Base-by-base conservation (phyloP, 2,888 invertebrate genomes). In the Helleia helle region DNA sequence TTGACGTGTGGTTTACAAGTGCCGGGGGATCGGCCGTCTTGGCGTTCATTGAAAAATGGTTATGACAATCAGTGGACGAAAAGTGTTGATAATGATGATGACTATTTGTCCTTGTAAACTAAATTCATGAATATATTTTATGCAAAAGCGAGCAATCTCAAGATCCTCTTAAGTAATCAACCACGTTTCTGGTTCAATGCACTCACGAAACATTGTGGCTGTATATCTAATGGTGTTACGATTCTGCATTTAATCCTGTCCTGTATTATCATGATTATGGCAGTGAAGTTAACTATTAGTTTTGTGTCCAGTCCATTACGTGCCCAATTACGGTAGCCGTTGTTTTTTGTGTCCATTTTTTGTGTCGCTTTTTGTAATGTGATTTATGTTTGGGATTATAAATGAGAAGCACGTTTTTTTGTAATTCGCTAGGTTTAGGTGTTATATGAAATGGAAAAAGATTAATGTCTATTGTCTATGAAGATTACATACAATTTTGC, bases 111-210 rank as follows among this genome's bases (percentile, higher is more conserved):
- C n/a, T n/a, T n/a, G n/a, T n/a, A n/a, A n/a, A n/a, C n/a, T n/a
- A n/a, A n/a, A n/a, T n/a, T n/a, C n/a, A n/a, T n/a, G n/a, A n/a
- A n/a, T n/a, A n/a, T n/a, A n/a, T n/a, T n/a, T 39, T 39, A 46
- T 17, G 46, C 49, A 43, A 48, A 49, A 50, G 55, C 56, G 58
- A 59, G 65, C 56, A 63, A 66, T 72, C 76, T 74, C 75, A 76
- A 71, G 62, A n/a, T n/a, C n/a, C 62, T 72, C 71, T 65, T 72
- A 75, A 76, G 74, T 75, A 77, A 76, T 74, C 69, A 67, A 61
- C 71, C 79, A 80, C 81, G 80, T 73, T 73, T 75, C 71, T 76
- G 70, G 83, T 83, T 81, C 81, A 80, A 72, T 75, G 81, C 77
- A 77, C 83, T 75, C 77, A 71, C 70, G 73, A 67, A 69, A 71